phyloP scores from a whole-genome alignment of 2,888 invertebrate genomes.

The Lordiphosa andalusiaca region DNA sequence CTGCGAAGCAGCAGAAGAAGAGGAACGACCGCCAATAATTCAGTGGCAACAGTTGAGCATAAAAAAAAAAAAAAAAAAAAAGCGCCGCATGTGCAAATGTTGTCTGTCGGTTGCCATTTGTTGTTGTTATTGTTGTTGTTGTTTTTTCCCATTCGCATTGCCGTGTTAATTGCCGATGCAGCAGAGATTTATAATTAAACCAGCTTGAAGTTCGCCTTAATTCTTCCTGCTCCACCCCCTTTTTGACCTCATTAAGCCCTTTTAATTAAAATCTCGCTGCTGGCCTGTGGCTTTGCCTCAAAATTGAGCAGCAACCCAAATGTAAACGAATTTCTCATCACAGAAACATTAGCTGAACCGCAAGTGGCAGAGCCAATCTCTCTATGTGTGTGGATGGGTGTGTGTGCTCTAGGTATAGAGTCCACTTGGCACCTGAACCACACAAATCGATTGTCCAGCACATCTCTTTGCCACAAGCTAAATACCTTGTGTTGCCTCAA shows the following conservation, averaged over 20 bases:
- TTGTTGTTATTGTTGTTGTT: too few species aligned
- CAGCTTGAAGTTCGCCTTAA: constrained; percentile 23
- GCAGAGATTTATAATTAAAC: constrained; percentile 53
- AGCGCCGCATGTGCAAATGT: constrained; percentile 64
- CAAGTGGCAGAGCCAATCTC: constrained; percentile 26
- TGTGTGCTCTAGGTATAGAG: constrained; percentile 15
- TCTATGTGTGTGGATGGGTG: too few species aligned
- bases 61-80: too few species aligned
- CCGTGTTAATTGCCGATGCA: constrained; percentile 64
- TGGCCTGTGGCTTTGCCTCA: constrained; percentile 38
- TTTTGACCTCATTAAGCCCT: constrained; percentile 45
- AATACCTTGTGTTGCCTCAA: constrained; percentile 49
- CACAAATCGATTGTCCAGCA: constrained; percentile 37
- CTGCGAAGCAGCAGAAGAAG: constrained; percentile 16
- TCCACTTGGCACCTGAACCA: constrained; percentile 49
- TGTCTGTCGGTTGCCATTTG: constrained; percentile 5
- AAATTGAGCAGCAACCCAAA: constrained; percentile 36
- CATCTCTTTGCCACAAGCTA: constrained; percentile 49
- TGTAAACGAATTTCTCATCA: constrained; percentile 40
- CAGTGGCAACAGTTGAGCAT: constrained; percentile 56
- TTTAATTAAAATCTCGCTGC: constrained; percentile 63
- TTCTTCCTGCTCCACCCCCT: constrained; percentile 24
- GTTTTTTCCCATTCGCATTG: constrained; percentile 66
- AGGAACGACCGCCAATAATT: constrained; percentile 70
- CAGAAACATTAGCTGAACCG: constrained; percentile 36